Conservation (phyloP, 2,113 vertebrate genomes). For the Nothoprocta pentlandii region DNA sequence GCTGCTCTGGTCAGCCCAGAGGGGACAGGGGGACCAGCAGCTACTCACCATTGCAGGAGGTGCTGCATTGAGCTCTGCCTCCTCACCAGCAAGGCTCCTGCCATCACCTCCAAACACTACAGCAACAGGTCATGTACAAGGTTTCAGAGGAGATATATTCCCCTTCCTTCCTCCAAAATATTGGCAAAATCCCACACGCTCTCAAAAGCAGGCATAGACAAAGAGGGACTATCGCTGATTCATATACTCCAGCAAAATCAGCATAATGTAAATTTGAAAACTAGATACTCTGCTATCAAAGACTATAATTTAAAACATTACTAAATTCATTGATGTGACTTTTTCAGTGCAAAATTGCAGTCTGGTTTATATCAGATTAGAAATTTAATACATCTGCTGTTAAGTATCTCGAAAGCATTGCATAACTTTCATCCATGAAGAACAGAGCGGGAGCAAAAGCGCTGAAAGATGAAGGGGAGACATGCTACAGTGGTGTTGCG, state of each 20-base stretch:
- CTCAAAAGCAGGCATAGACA: slow-evolving; percentile 11
- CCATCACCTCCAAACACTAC: accelerated
- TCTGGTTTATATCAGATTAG: slow-evolving; percentile 70
- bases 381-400: slow-evolving; percentile 69
- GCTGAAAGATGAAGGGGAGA: slow-evolving; percentile 65
- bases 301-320: slow-evolving; percentile 46
- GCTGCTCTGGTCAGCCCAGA: accelerated
- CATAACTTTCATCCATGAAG: slow-evolving; percentile 71
- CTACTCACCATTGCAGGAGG: neutral
- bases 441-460: slow-evolving; percentile 39
- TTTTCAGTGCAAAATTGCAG: slow-evolving; percentile 66
- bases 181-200: neutral
- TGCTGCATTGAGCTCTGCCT: neutral
- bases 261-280: slow-evolving; percentile 57
- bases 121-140: neutral
- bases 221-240: neutral
- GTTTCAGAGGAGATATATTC: neutral
- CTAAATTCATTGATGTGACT: slow-evolving; percentile 43
- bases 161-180: neutral
- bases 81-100: neutral
- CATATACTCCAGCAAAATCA: slow-evolving; percentile 14
- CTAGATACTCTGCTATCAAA: slow-evolving; percentile 40
- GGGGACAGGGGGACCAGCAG: neutral
- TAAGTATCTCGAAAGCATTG: slow-evolving; percentile 69
- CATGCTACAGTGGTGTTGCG: slow-evolving; percentile 68